Conservation (phyloP, 2,888 invertebrate species). For the Brachypterus glaber region DNA sequence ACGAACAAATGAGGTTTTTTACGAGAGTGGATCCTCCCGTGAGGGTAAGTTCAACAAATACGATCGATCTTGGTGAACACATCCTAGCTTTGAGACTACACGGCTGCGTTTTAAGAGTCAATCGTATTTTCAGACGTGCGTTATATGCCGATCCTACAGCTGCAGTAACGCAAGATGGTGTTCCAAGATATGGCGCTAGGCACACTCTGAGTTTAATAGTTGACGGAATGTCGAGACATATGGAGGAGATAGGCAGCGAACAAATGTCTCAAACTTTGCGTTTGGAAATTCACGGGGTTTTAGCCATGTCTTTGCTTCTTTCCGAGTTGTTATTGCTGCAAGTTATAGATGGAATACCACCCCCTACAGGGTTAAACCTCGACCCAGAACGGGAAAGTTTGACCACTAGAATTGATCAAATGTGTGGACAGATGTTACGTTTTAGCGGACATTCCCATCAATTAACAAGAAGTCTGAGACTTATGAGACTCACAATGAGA, state of each 20-base stretch:
- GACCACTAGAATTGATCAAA: conserved; percentile 34
- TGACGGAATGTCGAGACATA: conserved; percentile 41
- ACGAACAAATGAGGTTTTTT: conserved; percentile 26
- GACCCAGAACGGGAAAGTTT: conserved; percentile 35
- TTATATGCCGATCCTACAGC: conserved; percentile 14
- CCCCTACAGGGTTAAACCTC: conserved; percentile 34
- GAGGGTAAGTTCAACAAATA: not conserved
- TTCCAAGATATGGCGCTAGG: conserved; percentile 33
- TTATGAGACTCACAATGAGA: conserved; percentile 33
- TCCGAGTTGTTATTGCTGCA: conserved; percentile 43
- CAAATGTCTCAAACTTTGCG: conserved; percentile 24
- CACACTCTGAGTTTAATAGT: conserved; percentile 41
- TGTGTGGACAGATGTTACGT: conserved; percentile 35
- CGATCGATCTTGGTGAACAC: conserved; percentile 31
- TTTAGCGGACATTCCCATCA: conserved; percentile 31
- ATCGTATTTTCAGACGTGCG: conserved; percentile 24
- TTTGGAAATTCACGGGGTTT: conserved; percentile 32
- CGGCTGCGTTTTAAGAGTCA: conserved; percentile 32
- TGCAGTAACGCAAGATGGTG: conserved; percentile 34
- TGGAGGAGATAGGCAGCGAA: conserved; percentile 36
- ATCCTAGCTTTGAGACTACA: conserved; percentile 32
- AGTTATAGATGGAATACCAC: conserved; percentile 40
- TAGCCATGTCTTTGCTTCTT: conserved; percentile 42
- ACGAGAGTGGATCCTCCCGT: conserved; percentile 17
- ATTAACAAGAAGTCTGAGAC: conserved; percentile 32